Conservation (phyloP, 2,113 vertebrate species). For the Corythornis madagascariensis region DNA sequence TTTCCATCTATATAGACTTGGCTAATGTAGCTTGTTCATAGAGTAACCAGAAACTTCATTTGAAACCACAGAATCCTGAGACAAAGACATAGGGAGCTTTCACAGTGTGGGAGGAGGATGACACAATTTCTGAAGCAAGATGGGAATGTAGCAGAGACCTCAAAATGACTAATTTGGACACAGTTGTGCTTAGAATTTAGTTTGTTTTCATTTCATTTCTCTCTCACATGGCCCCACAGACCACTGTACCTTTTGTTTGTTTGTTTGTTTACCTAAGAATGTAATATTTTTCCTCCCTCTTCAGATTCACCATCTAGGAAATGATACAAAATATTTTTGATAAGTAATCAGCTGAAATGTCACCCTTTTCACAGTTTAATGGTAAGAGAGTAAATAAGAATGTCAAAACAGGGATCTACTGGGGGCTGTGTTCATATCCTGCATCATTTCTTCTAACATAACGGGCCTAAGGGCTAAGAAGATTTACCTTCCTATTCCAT, state of each 20-base stretch:
- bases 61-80: slow-evolving; percentile 44
- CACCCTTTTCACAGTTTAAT: background rate
- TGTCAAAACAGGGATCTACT: background rate
- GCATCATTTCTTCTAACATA: background rate
- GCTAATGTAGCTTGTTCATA: background rate
- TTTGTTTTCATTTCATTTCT: background rate
- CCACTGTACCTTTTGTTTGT: background rate
- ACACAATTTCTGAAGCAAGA: slow-evolving; percentile 35
- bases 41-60: slow-evolving; percentile 26
- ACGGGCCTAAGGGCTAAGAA: background rate
- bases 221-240: background rate
- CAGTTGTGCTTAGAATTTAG: background rate
- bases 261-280: background rate
- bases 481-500: background rate
- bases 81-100: background rate
- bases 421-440: background rate
- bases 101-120: slow-evolving; percentile 17
- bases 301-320: background rate
- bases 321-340: background rate
- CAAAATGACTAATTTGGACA: slow-evolving; percentile 20
- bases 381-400: background rate
- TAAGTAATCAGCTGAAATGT: background rate
- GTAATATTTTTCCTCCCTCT: background rate
- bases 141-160: background rate
- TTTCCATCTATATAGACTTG: background rate